These are phyloP conservation scores for silkworm (Bombyx mori) DNA, from an alignment of 1,140 invertebrate genomes.

Conservation along the genomic window ASM3026992v2 NC_085116.1:11225001-11225500, in stretches of 20 bases:
- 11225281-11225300: too few species aligned
- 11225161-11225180: conserved; percentile 38
- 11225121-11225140: conserved; percentile 51
- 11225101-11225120: conserved; percentile 62
- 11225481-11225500: too few species aligned
- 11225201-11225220: too few species aligned
- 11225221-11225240: too few species aligned
- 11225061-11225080: conserved; percentile 70
- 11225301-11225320: too few species aligned
- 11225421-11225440: conserved; percentile 4
- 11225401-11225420: conserved; percentile 2
- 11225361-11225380: neutral
- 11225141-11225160: conserved; percentile 53
- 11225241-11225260: too few species aligned
- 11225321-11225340: too few species aligned
- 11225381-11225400: conserved; percentile 1
- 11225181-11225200: conserved; percentile 21
- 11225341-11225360: neutral
- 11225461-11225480: neutral
- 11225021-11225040: conserved; percentile 55
- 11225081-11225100: conserved; percentile 65
- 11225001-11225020: conserved; percentile 48
- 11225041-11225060: conserved; percentile 60
- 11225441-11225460: conserved; percentile 3
- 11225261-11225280: too few species aligned